Conservation (phyloP, 2,797 vertebrate species). For the Dendrocincla tyrannina region DNA sequence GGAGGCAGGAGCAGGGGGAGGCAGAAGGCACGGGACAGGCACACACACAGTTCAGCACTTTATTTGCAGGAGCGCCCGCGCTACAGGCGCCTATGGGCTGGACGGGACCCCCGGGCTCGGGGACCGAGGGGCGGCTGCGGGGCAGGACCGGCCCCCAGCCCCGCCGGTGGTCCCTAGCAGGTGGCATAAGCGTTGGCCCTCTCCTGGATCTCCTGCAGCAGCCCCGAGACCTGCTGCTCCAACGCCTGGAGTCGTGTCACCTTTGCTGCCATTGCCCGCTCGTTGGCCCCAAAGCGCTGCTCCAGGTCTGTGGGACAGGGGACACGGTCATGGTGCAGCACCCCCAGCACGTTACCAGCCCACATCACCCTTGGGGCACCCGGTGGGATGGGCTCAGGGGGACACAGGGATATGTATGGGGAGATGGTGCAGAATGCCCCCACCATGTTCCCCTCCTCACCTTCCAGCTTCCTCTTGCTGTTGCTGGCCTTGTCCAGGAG, state of each 20-base stretch:
- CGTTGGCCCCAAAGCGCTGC: slow-evolving; percentile 79
- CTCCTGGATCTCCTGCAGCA: slow-evolving; percentile 75
- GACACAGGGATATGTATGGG: fast-evolving
- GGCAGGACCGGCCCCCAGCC: neutral
- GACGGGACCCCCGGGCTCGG: neutral
- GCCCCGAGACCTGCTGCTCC: slow-evolving; percentile 72
- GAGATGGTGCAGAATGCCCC: neutral
- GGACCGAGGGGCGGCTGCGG: neutral
- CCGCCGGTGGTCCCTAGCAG: slow-evolving; percentile 64
- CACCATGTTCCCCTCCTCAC: slow-evolving; percentile 37
- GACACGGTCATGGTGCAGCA: neutral
- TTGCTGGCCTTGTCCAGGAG: slow-evolving; percentile 79
- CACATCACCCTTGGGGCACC: fast-evolving
- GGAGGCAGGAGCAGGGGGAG: neutral
- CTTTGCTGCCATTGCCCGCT: slow-evolving; percentile 79
- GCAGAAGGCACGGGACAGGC: neutral
- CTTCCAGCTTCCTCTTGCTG: slow-evolving; percentile 77
- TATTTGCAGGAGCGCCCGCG: neutral
- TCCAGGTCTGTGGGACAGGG: slow-evolving; percentile 75
- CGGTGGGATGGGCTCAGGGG: fast-evolving
- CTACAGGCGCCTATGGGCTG: neutral
- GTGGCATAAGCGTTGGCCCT: slow-evolving; percentile 75
- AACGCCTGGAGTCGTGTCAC: slow-evolving; percentile 72
- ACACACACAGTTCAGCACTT: neutral
- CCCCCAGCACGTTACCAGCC: neutral